A percentile compares a stretch with the other conserved stretches of the same genome.
These are phyloP conservation scores for Chroicocephalus ridibundus DNA, from an alignment of 2,113 vertebrate genomes.

Conservation along the genomic window DNA sequence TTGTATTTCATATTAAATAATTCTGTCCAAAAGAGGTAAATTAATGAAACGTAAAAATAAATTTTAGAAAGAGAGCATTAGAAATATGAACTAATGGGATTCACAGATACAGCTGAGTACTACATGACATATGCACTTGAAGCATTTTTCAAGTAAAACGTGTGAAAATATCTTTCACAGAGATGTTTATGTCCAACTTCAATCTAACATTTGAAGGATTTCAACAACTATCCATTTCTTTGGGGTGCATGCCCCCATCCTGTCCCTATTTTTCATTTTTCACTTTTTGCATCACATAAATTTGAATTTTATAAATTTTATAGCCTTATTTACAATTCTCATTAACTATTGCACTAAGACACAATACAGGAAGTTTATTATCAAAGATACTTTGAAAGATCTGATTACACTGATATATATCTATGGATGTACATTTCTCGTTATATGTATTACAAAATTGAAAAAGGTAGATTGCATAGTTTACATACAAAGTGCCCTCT, in stretches of 20 bases:
- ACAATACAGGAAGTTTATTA: neutral
- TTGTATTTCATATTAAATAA: neutral
- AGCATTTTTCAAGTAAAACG: neutral
- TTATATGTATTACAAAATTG: neutral
- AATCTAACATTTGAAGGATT: neutral
- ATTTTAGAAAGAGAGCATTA: neutral
- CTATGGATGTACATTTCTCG: accelerated
- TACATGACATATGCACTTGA: neutral
- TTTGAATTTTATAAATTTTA: neutral
- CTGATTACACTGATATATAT: neutral
- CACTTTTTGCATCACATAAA: neutral
- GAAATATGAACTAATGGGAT: neutral
- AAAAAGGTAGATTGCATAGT: neutral
- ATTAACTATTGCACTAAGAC: neutral
- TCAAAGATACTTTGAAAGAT: neutral
- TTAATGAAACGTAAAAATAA: neutral
- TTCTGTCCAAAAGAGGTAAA: neutral
- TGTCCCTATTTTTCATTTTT: neutral
- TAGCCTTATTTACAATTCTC: neutral
- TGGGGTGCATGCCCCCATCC: neutral
- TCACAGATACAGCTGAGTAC: neutral
- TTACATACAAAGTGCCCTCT: constrained; percentile 67
- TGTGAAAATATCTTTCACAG: neutral
- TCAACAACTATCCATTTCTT: neutral
- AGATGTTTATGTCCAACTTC: neutral